A percentile compares a stretch with the other conserved stretches of the same genome.
Evolutionary conservation across 2,888 invertebrate species (phyloP).

Genomic region (Celastrina argiolus): DNA sequence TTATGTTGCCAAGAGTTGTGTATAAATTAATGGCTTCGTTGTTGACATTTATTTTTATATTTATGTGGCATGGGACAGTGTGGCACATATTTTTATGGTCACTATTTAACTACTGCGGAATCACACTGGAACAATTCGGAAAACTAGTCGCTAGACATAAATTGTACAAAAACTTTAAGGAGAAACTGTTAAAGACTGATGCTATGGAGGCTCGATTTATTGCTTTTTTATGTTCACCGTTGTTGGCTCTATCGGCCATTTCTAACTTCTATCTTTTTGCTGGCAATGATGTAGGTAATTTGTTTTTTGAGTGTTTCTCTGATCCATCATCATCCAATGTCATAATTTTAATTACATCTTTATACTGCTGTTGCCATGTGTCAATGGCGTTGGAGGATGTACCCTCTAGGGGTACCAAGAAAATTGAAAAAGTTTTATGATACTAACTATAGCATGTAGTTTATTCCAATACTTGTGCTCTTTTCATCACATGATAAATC

Average conservation of each 20-base stretch:
- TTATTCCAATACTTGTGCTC: not conserved
- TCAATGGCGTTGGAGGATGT: conserved; percentile 63
- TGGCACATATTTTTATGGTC: conserved; percentile 90
- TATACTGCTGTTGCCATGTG: conserved; percentile 69
- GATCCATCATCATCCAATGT: conserved; percentile 54
- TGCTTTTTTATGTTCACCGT: conserved; percentile 83
- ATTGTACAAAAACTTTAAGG: conserved; percentile 64
- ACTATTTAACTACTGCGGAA: conserved; percentile 88
- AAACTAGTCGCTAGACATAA: conserved; percentile 65
- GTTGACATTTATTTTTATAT: conserved; percentile 88
- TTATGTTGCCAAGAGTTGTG: conserved; percentile 53
- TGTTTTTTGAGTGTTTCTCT: conserved; percentile 80
- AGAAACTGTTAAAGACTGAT: conserved; percentile 53
- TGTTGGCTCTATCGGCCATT: conserved; percentile 87
- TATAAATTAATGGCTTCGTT: conserved; percentile 85
- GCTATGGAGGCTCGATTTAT: conserved; percentile 79
- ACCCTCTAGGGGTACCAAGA: conserved; percentile 49
- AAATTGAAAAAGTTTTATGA: conserved; percentile 12
- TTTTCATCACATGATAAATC: conserved; percentile 2
- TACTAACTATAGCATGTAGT: not conserved
- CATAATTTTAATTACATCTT: conserved; percentile 47
- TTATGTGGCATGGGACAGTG: conserved; percentile 93
- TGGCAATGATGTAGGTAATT: conserved; percentile 84
- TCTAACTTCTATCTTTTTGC: conserved; percentile 94
- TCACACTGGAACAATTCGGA: conserved; percentile 83